Percentiles rank a stretch among this genome's conserved stretches.
phyloP scores from a whole-genome alignment of 2,797 vertebrate genomes.

The Clarias platycephalus region DNA sequence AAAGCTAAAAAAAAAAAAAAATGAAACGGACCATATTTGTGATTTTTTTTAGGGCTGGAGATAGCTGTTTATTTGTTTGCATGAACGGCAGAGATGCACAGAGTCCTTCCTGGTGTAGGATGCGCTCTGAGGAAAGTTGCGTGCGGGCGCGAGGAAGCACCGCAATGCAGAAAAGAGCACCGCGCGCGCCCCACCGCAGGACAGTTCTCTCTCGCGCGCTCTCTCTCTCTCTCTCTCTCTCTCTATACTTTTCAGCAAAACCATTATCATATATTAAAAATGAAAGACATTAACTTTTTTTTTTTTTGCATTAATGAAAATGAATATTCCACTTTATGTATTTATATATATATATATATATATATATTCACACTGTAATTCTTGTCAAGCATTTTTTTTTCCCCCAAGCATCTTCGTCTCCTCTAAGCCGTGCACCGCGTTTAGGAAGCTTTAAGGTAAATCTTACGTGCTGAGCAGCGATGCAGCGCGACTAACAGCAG shows the following conservation, averaged over 20 bases:
- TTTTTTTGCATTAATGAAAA: too few species aligned
- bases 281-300: too few species aligned
- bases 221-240: background rate
- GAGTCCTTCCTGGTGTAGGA: slow-evolving; percentile 37
- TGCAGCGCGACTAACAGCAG: slow-evolving; percentile 73
- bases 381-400: background rate
- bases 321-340: too few species aligned
- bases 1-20: background rate
- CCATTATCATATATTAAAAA: too few species aligned
- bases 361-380: too few species aligned
- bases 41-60: background rate
- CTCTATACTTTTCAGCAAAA: background rate
- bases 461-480: slow-evolving; percentile 79
- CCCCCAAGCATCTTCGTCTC: background rate
- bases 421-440: background rate
- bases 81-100: background rate
- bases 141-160: slow-evolving; percentile 63
- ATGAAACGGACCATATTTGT: background rate
- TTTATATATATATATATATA: too few species aligned
- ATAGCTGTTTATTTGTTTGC: background rate
- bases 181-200: slow-evolving; percentile 59
- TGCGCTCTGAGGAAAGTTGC: slow-evolving; percentile 3
- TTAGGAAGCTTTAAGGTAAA: background rate
- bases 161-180: slow-evolving; percentile 78
- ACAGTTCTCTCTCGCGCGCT: slow-evolving; percentile 13